Conservation (phyloP, 1,140 invertebrate species). For the Pseudomyrmex dendroicus region DNA sequence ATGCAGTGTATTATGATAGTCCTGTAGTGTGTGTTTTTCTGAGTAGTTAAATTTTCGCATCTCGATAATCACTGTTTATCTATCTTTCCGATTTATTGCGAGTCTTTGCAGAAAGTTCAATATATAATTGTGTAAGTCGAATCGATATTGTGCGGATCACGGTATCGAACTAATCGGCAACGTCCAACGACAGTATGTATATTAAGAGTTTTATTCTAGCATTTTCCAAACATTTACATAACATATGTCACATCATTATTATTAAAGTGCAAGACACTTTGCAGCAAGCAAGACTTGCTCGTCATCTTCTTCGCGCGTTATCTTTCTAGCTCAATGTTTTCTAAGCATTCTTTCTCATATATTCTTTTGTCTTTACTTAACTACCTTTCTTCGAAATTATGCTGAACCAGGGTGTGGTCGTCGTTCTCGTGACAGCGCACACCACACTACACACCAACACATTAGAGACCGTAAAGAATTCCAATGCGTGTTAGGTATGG, state of each 20-base stretch:
- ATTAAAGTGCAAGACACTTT: conserved; percentile 10
- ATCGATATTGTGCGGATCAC: too few relatives aligned
- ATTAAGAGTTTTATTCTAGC: background rate
- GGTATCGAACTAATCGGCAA: too few relatives aligned
- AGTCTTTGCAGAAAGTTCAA: too few relatives aligned
- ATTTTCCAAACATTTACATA: conserved; percentile 8
- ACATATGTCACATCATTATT: conserved; percentile 13
- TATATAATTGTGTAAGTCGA: too few relatives aligned
- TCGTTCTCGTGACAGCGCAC: conserved; percentile 32
- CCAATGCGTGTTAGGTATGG: conserved; percentile 75
- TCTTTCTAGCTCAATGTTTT: conserved; percentile 63
- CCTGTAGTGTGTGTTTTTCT: too few relatives aligned
- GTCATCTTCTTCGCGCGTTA: conserved; percentile 34
- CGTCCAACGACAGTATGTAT: too few relatives aligned
- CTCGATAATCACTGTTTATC: too few relatives aligned
- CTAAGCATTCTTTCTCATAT: background rate
- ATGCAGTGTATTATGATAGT: too few relatives aligned
- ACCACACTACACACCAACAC: background rate
- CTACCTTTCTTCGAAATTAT: conserved; percentile 52
- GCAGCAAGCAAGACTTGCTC: background rate
- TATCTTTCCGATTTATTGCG: too few relatives aligned
- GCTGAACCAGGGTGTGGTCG: conserved; percentile 72
- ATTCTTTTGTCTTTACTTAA: conserved; percentile 65
- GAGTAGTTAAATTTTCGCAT: too few relatives aligned
- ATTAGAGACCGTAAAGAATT: conserved; percentile 77